These are phyloP conservation scores for Atractosteus spatula DNA, from an alignment of 2,113 vertebrate species.

Conservation along the genomic window DNA sequence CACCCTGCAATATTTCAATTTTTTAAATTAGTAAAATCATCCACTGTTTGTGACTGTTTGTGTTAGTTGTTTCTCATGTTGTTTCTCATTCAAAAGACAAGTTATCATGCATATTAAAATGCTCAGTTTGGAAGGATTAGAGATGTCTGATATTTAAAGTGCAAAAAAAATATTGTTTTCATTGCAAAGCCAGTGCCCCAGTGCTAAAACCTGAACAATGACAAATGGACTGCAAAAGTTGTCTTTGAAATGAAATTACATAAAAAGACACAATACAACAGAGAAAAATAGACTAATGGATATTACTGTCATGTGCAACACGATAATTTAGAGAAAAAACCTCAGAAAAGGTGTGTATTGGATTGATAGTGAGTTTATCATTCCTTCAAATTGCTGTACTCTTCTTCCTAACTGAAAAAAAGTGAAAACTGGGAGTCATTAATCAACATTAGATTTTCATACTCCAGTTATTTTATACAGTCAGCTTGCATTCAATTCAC, in stretches of 20 bases:
- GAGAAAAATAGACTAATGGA: conserved; percentile 50
- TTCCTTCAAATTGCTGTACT: conserved; percentile 45
- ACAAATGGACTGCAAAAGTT: too few species aligned
- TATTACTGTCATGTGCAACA: conserved; percentile 62
- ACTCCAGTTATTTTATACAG: conserved; percentile 51
- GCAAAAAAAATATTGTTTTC: conserved; percentile 24
- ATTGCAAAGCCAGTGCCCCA: conserved; percentile 31
- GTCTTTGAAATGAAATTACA: conserved; percentile 33
- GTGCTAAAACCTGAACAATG: too few species aligned
- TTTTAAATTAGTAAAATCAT: too few species aligned
- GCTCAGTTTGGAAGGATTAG: too few species aligned
- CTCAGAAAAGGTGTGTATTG: conserved; percentile 46
- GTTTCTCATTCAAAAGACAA: too few species aligned
- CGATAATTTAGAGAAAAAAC: conserved; percentile 48
- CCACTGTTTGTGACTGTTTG: too few species aligned
- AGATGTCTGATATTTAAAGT: too few species aligned
- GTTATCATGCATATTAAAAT: too few species aligned
- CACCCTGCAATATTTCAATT: too few species aligned
- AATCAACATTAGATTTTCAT: conserved; percentile 63
- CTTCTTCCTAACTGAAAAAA: conserved; percentile 52
- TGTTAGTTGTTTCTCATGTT: too few species aligned
- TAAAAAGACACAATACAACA: conserved; percentile 8
- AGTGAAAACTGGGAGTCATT: conserved; percentile 49
- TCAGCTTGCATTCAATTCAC: conserved; percentile 41
- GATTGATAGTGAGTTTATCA: conserved; percentile 63